These are phyloP conservation scores for Ormyrus rosae DNA, from an alignment of 2,888 invertebrate genomes.

Conservation along the genomic window DNA sequence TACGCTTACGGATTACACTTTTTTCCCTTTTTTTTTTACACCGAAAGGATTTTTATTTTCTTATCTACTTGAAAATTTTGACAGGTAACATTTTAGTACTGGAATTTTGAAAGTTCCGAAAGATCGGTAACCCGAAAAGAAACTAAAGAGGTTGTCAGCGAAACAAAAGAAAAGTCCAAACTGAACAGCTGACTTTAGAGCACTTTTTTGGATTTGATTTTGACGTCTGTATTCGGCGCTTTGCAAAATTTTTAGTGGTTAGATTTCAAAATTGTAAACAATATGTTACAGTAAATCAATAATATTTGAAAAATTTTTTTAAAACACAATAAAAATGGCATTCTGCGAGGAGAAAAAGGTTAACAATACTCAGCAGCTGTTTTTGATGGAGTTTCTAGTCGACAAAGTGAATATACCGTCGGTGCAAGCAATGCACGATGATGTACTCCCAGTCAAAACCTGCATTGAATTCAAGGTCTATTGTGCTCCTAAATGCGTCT, in stretches of 20 bases:
- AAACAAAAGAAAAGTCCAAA: constrained; percentile 16
- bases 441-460: constrained; percentile 75
- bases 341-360: constrained; percentile 12
- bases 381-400: constrained; percentile 81
- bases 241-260: constrained; percentile 36
- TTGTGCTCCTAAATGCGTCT: too few relatives aligned
- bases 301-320: constrained; percentile 7
- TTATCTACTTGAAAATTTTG: background rate
- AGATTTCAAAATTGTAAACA: constrained; percentile 1
- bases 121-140: constrained; percentile 9
- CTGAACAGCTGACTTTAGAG: constrained; percentile 22
- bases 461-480: constrained; percentile 79
- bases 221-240: background rate
- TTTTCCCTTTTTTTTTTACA: constrained; percentile 16
- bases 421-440: constrained; percentile 68
- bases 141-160: background rate
- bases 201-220: background rate
- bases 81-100: background rate
- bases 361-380: constrained; percentile 70
- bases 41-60: background rate
- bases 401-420: constrained; percentile 76
- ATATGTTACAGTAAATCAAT: background rate
- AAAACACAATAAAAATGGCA: background rate
- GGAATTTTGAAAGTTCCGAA: constrained; percentile 25
- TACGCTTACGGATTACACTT: background rate